These are phyloP conservation scores for Pachypsylla venusta DNA, from an alignment of 1,140 invertebrate species.

Conservation along the genomic window DNA sequence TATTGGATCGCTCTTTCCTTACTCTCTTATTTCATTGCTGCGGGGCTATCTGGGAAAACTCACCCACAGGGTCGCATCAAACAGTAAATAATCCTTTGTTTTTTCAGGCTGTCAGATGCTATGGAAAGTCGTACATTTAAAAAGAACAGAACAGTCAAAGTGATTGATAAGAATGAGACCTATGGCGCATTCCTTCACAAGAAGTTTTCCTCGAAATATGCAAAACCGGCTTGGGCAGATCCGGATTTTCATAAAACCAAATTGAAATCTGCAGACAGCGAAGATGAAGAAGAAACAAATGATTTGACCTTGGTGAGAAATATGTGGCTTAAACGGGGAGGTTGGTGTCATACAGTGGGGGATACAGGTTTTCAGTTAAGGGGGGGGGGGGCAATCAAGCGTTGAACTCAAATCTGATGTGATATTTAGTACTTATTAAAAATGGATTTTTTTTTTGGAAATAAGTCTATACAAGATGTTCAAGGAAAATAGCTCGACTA, in stretches of 20 bases:
- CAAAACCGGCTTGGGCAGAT: conserved; percentile 2
- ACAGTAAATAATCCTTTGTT: not conserved
- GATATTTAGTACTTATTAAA: too few species aligned
- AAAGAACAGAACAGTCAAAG: conserved; percentile 4
- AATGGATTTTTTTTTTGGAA: too few species aligned
- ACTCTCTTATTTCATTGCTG: too few species aligned
- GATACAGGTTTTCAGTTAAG: too few species aligned
- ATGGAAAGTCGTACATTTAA: conserved; percentile 1
- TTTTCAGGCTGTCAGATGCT: not conserved
- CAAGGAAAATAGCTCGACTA: too few species aligned
- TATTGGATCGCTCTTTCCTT: too few species aligned
- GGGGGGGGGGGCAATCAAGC: too few species aligned
- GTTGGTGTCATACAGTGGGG: not conserved
- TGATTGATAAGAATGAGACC: not conserved
- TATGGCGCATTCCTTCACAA: not conserved
- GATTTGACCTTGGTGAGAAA: not conserved
- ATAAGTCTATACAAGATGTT: too few species aligned
- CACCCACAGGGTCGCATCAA: not conserved
- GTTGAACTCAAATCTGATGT: too few species aligned
- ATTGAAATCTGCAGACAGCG: conserved; percentile 8
- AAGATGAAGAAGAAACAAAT: not conserved
- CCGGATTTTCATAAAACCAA: conserved; percentile 1
- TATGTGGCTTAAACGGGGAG: not conserved
- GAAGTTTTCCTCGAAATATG: not conserved
- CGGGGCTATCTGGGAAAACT: too few species aligned